Percentiles rank a stretch among this genome's conserved stretches.
Evolutionary conservation across 1,140 invertebrate species (phyloP).

Genomic region (Ceratosolen fusciceps): DNA sequence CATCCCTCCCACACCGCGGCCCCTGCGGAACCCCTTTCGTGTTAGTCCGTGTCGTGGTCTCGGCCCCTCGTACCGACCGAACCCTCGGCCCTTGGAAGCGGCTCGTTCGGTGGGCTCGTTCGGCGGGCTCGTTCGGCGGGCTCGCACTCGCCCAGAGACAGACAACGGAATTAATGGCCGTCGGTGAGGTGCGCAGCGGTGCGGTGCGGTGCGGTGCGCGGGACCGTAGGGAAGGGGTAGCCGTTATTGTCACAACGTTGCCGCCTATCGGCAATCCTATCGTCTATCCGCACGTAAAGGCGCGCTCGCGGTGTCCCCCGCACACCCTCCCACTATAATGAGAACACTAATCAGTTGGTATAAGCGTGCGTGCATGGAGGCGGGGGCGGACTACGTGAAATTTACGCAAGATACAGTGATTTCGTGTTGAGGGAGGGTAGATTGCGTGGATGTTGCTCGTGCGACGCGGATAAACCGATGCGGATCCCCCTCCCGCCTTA

Average conservation of each 20-base stretch:
- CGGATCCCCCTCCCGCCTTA: slow-evolving; percentile 1
- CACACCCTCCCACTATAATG: neutral
- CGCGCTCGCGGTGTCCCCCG: too few relatives aligned
- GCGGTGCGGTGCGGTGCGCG: neutral
- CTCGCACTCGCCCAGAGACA: slow-evolving; percentile 45
- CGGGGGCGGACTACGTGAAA: neutral
- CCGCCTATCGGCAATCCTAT: neutral
- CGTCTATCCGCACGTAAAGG: neutral
- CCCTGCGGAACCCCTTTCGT: slow-evolving; percentile 34
- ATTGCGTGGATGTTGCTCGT: neutral
- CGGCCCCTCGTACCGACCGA: neutral
- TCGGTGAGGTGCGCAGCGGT: neutral
- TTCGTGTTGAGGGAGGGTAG: neutral
- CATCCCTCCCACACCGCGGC: slow-evolving; percentile 45
- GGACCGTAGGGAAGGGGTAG: too few relatives aligned
- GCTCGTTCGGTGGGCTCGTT: slow-evolving; percentile 6
- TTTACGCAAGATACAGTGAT: neutral
- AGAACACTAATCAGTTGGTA: slow-evolving; percentile 11
- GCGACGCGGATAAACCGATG: neutral
- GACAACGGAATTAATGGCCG: slow-evolving; percentile 57
- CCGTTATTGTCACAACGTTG: slow-evolving; percentile 17
- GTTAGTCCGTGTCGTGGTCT: neutral
- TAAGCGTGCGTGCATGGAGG: neutral
- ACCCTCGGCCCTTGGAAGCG: too few relatives aligned
- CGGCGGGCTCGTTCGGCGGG: neutral